phyloP scores from a whole-genome alignment of 2,113 vertebrate genomes.

The Campylorhamphus procurvoides region DNA sequence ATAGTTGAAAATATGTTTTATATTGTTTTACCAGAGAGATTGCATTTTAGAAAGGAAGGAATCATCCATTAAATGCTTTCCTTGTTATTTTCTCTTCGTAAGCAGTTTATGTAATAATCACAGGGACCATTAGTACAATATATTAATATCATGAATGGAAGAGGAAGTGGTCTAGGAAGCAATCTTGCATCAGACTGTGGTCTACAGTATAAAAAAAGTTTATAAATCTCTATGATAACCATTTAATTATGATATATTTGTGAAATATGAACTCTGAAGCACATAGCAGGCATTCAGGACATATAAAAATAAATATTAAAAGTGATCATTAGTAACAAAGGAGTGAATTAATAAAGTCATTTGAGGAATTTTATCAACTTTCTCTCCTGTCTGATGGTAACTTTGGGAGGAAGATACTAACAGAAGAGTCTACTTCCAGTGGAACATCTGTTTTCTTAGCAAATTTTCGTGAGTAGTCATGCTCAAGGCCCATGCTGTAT shows the following conservation, averaged over 20 bases:
- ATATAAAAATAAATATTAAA: not conserved
- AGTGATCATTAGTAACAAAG: not conserved
- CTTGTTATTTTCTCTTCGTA: not conserved
- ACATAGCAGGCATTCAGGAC: rapidly evolving
- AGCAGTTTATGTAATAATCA: not conserved
- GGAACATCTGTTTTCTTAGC: not conserved
- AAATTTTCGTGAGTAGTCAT: not conserved
- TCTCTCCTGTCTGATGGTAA: not conserved
- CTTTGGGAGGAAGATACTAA: not conserved
- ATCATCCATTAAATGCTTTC: not conserved
- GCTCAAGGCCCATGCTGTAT: not conserved
- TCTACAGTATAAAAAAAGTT: not conserved
- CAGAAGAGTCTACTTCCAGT: not conserved
- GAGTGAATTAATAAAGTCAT: not conserved
- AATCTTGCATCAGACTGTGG: not conserved
- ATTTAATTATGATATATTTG: not conserved
- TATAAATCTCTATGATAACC: not conserved
- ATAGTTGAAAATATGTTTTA: not conserved
- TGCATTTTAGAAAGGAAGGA: not conserved
- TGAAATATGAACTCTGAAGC: not conserved
- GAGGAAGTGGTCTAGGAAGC: not conserved
- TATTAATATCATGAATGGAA: not conserved
- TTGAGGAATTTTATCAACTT: not conserved
- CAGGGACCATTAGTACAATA: not conserved
- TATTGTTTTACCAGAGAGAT: not conserved